Conservation (phyloP, 2,888 invertebrate species). For the Tineola bisselliella region DNA sequence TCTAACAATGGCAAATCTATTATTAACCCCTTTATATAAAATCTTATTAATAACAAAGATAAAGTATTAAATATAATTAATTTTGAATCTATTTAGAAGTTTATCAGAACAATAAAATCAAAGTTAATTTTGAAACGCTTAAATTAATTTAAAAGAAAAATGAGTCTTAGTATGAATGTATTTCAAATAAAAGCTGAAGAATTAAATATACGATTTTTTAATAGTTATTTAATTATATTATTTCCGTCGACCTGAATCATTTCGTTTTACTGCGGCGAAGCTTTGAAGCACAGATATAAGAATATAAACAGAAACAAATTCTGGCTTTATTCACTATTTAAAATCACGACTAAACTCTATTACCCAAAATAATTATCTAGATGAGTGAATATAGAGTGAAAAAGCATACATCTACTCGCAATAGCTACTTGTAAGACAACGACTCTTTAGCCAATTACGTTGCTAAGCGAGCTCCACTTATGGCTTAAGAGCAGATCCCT, state of each 20-base stretch:
- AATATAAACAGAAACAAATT: too few relatives aligned
- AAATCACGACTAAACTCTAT: too few relatives aligned
- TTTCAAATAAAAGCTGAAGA: not conserved
- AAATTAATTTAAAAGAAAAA: not conserved
- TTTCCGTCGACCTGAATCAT: too few relatives aligned
- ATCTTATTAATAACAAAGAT: not conserved
- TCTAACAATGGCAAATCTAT: not conserved
- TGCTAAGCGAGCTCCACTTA: conserved; percentile 9
- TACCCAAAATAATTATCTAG: too few relatives aligned
- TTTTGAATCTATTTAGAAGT: not conserved
- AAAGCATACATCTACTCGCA: not conserved
- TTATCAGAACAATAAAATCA: not conserved
- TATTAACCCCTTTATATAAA: too few relatives aligned
- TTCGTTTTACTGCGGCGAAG: too few relatives aligned
- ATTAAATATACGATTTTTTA: not conserved
- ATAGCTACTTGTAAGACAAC: conserved; percentile 1
- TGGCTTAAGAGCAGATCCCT: conserved; percentile 1
- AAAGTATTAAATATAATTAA: not conserved
- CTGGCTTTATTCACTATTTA: too few relatives aligned
- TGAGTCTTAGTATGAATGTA: not conserved
- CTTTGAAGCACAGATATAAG: too few relatives aligned
- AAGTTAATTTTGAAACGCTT: not conserved
- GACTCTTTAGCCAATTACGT: conserved; percentile 11
- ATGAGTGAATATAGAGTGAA: not conserved
- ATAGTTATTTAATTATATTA: not conserved